Conservation (phyloP, 2,113 vertebrate species). For the Hypocryptadius cinnamomeus region DNA sequence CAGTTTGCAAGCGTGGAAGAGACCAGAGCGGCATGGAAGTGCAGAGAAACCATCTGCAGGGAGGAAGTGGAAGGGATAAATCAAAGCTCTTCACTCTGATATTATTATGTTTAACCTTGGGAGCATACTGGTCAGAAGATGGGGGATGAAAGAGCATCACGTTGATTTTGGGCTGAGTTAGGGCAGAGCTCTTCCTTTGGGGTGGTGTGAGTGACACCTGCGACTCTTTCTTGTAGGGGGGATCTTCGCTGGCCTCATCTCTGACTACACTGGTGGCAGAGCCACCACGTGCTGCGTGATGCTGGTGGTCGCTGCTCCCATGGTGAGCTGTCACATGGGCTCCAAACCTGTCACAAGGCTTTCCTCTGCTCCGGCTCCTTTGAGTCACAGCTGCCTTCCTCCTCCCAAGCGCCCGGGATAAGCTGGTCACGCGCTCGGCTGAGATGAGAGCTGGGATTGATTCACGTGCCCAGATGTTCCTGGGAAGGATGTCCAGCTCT, state of each 20-base stretch:
- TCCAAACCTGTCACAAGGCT: not conserved
- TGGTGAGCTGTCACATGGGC: slow-evolving; percentile 69
- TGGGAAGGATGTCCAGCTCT: not conserved
- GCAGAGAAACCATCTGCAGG: not conserved
- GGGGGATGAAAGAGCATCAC: not conserved
- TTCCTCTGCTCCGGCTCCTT: not conserved
- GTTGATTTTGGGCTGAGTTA: not conserved
- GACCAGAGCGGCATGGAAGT: not conserved
- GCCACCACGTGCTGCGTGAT: slow-evolving; percentile 91
- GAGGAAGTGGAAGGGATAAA: not conserved
- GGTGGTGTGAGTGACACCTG: not conserved
- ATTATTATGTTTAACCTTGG: not conserved
- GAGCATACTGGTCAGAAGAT: not conserved
- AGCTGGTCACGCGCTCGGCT: not conserved
- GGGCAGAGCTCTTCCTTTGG: not conserved
- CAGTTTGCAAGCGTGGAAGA: not conserved
- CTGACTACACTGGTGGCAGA: slow-evolving; percentile 83
- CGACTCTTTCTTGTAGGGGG: slow-evolving; percentile 73
- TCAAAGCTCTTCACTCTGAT: not conserved
- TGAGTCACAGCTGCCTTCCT: not conserved
- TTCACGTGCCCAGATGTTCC: not conserved
- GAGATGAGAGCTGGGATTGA: not conserved
- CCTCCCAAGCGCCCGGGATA: fast-evolving
- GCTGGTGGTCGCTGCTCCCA: slow-evolving; percentile 85
- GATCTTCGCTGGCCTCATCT: slow-evolving; percentile 85